Evolutionary conservation across 2,113 vertebrate genomes (phyloP), one percentile per base, ranked within the genome.

Genomic region (Platysternon megacephalum): DNA sequence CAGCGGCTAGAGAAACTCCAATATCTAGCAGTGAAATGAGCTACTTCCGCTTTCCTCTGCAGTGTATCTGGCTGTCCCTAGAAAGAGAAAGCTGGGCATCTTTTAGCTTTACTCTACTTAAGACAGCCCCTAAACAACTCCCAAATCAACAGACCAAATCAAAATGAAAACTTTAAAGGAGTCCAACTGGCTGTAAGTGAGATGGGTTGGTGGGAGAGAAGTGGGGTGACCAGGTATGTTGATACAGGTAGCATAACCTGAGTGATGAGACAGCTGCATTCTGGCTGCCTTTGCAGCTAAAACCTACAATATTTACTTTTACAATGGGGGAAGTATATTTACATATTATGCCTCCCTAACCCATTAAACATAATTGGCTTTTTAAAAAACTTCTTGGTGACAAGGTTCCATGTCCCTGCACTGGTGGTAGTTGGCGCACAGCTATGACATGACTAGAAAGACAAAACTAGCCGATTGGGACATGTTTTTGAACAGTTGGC

Each of bases 51-150:
- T 86, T 88, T 86, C 61, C 84, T n/a, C 1, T 42, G 76, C 85
- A 58, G 35, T 19, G n/a, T 94, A 86, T 44, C 4, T 87, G 61
- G 65, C 55, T 53, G 56, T 89, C 83, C 46, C 56, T 92, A 87
- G 91, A 93, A 87, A 94, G 79, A 86, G 53, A 92, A 89, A 95
- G 81, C 72, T 94, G 90, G 65, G 22, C 56, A 58, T 42, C 65
- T 91, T 89, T 93, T 85, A 95, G 81, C 88, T 92, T 90, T 95
- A 94, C 87, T 94, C 97, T 79, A 89, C 21, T 84, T 49, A 32
- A 46, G 24, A 42, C 22, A 44, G 39, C 72, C 72, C 42, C 72
- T 44, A 76, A 21, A 42, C 39, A 28, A 24, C 13, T 95, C 79
- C 91, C 35, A 39, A 2, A 82, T 83, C 76, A 88, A 19, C 29